phyloP scores from a whole-genome alignment of 2,797 vertebrate genomes.

The Astyanax mexicanus region DNA sequence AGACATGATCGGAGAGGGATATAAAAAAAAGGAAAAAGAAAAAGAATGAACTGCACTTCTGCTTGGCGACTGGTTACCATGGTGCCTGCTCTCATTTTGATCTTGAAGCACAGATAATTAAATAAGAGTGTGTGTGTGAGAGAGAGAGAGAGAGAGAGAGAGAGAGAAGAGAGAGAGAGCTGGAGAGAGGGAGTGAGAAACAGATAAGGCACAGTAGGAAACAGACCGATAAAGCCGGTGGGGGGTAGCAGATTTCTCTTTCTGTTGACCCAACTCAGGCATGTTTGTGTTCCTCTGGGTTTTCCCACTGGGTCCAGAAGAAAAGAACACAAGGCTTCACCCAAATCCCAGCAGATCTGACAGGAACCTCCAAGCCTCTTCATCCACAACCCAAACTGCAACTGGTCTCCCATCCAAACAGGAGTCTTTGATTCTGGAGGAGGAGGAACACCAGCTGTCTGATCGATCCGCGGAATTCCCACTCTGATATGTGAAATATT shows the following conservation, averaged over 20 bases:
- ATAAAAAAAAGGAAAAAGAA: conserved; percentile 9
- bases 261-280: conserved; percentile 1
- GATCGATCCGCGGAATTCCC: conserved; percentile 35
- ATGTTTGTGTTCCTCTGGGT: conserved; percentile 1
- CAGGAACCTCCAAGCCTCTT: neutral
- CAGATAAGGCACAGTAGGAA: neutral
- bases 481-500: conserved; percentile 42
- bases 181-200: neutral
- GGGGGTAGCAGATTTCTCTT: neutral
- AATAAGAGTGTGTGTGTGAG: conserved; percentile 30
- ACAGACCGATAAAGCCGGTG: neutral
- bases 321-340: neutral
- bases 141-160: neutral
- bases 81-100: conserved; percentile 55
- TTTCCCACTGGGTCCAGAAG: conserved; percentile 2
- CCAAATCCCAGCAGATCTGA: neutral
- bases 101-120: conserved; percentile 55
- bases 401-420: neutral
- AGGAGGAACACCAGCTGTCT: conserved; percentile 35
- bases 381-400: neutral
- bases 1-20: conserved; percentile 17
- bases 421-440: conserved; percentile 41
- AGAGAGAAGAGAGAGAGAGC: neutral
- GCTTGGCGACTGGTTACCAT: conserved; percentile 60
- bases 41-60: conserved; percentile 33